Conservation (phyloP, 2,888 invertebrate genomes). For the Nycteola revayana region DNA sequence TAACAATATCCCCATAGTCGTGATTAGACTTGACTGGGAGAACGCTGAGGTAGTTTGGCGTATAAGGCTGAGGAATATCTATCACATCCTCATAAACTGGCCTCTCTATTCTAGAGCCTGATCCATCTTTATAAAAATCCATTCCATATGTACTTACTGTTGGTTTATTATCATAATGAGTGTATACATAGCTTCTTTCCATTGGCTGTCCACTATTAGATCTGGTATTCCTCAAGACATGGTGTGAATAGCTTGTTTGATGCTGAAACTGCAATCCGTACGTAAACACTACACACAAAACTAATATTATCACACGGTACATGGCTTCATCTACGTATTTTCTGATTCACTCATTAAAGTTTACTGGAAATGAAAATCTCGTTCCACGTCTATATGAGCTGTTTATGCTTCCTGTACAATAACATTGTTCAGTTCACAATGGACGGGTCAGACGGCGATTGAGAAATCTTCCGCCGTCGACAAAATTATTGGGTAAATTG, state of each 20-base stretch:
- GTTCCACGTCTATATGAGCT: slow-evolving; percentile 61
- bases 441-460: slow-evolving; percentile 43
- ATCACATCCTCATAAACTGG: neutral
- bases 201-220: slow-evolving; percentile 36
- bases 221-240: slow-evolving; percentile 41
- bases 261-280: slow-evolving; percentile 45
- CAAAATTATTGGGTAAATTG: slow-evolving; percentile 27
- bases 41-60: too few species aligned
- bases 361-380: slow-evolving; percentile 55
- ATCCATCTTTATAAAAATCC: neutral
- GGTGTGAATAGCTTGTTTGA: slow-evolving; percentile 30
- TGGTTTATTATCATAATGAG: slow-evolving; percentile 36
- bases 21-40: too few species aligned
- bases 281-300: slow-evolving; percentile 24
- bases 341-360: slow-evolving; percentile 26
- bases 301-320: slow-evolving; percentile 41
- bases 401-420: slow-evolving; percentile 48
- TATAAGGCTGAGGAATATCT: neutral
- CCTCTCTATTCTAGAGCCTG: neutral
- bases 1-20: too few species aligned
- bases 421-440: slow-evolving; percentile 64
- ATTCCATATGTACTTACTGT: slow-evolving; percentile 28
- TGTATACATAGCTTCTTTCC: slow-evolving; percentile 43
- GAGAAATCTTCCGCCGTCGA: slow-evolving; percentile 54
- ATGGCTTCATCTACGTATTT: slow-evolving; percentile 49